Base-by-base conservation (phyloP, 1,140 invertebrate genomes). In the Sinonovacula constricta region DNA sequence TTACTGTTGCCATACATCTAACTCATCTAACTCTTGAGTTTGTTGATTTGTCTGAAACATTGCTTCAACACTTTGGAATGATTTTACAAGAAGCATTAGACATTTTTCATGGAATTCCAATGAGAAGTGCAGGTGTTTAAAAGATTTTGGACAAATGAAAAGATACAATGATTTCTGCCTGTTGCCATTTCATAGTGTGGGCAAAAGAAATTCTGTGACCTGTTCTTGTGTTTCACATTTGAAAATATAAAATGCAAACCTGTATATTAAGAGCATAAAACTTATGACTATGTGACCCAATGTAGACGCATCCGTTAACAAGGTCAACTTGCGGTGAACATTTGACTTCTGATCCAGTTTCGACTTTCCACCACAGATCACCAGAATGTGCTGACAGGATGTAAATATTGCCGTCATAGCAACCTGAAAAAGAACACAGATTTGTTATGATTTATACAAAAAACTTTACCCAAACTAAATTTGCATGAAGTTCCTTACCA, bases 281-380 rank as follows among this genome's bases (percentile, higher is more conserved):
- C 84, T 91, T 86, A 54, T 93, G 92, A 86, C 95, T 94, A 87
- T 95, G 95, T 39, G 94, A 93, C 22, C 94, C 95, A 80, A 95
- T 89, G 85, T 93, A 93, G 45, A 95, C 86, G 51, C 90, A 87
- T 33, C 85, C 83, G 34, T 83, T 88, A 28, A 33, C n/a, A n/a
- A 62, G 59, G 82, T 90, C 87, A 33, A 90, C 79, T 59, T 92
- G 83, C 5, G 94, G 94, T 83, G 93, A 93, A 85, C 94, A 93
- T 91, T 95, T 95, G 14, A 95, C 91, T 86, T 93, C 92, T 65
- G 92, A 92, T 10, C 87, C 90, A 7, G 95, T 94, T 84, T 92
- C 86, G 83, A 92, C 93, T 71, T 90, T 92, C 95, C 95, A 95
- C 24, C 90, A 78, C 60, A 94, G 91, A 62, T 91, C 78, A 54